A percentile compares a stretch with the other conserved stretches of the same genome.
phyloP scores from a whole-genome alignment of 2,113 vertebrate genomes.

The Lepisosteus osseus region DNA sequence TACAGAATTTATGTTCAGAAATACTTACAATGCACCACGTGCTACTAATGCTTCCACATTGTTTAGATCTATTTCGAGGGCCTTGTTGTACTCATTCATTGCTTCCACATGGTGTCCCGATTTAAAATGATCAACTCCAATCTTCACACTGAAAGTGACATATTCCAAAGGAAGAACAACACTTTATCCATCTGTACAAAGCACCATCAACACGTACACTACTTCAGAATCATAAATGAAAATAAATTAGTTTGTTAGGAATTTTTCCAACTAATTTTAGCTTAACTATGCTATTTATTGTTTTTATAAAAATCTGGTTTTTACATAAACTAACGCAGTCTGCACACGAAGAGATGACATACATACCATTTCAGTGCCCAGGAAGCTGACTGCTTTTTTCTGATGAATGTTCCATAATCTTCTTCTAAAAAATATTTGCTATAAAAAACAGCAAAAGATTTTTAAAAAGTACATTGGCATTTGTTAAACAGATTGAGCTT shows the following conservation, averaged over 20 bases:
- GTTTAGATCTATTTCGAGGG: constrained; percentile 88
- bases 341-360: not conserved
- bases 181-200: not conserved
- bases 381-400: constrained; percentile 89
- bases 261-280: no score
- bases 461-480: not conserved
- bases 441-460: constrained; percentile 21
- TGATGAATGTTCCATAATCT: constrained; percentile 84
- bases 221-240: not conserved
- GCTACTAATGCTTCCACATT: constrained; percentile 95
- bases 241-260: no score
- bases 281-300: not conserved
- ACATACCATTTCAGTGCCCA: constrained; percentile 94
- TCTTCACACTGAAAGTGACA: constrained; percentile 76
- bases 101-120: constrained; percentile 87
- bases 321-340: not conserved
- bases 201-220: not conserved
- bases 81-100: constrained; percentile 98
- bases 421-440: constrained; percentile 88
- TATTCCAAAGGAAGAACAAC: not conserved
- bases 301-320: not conserved
- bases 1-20: not conserved
- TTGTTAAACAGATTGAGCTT: not conserved
- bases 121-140: constrained; percentile 93
- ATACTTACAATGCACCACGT: constrained; percentile 90